These are phyloP conservation scores for Argyra leucocephala DNA, from an alignment of 2,888 invertebrate species.

Conservation along the genomic window DNA sequence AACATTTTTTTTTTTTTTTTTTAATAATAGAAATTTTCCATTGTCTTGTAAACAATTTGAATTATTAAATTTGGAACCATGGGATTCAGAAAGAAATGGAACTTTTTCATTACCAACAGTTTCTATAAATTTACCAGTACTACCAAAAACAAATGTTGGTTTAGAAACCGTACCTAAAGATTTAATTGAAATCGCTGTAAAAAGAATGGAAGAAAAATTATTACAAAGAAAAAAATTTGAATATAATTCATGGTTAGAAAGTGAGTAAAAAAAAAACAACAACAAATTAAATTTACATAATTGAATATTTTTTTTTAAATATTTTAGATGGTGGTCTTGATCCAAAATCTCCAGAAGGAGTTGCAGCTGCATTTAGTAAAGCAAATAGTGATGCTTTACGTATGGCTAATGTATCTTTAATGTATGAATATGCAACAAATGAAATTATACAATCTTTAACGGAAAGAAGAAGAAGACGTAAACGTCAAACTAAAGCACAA, in stretches of 20 bases:
- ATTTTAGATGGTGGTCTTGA: slow-evolving; percentile 66
- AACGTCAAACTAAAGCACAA: slow-evolving; percentile 51
- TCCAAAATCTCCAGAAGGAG: slow-evolving; percentile 76
- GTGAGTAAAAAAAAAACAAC: slow-evolving; percentile 44
- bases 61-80: slow-evolving; percentile 57
- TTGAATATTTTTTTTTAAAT: neutral
- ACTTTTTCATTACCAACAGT: neutral
- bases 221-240: slow-evolving; percentile 66
- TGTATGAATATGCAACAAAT: slow-evolving; percentile 78
- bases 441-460: slow-evolving; percentile 62
- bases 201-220: slow-evolving; percentile 69
- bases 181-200: slow-evolving; percentile 58
- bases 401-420: slow-evolving; percentile 74
- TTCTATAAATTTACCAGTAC: slow-evolving; percentile 15
- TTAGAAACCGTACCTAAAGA: slow-evolving; percentile 22
- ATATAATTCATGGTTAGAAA: slow-evolving; percentile 67
- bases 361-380: slow-evolving; percentile 82
- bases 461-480: slow-evolving; percentile 48
- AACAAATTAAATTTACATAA: neutral
- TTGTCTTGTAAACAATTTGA: slow-evolving; percentile 66
- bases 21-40: slow-evolving; percentile 52
- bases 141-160: slow-evolving; percentile 36
- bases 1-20: slow-evolving; percentile 5
- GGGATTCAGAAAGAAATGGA: slow-evolving; percentile 46
- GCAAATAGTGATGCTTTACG: slow-evolving; percentile 75